Base-by-base conservation (phyloP, 2,888 invertebrate species). In the Leptinotarsa rubiginosa region DNA sequence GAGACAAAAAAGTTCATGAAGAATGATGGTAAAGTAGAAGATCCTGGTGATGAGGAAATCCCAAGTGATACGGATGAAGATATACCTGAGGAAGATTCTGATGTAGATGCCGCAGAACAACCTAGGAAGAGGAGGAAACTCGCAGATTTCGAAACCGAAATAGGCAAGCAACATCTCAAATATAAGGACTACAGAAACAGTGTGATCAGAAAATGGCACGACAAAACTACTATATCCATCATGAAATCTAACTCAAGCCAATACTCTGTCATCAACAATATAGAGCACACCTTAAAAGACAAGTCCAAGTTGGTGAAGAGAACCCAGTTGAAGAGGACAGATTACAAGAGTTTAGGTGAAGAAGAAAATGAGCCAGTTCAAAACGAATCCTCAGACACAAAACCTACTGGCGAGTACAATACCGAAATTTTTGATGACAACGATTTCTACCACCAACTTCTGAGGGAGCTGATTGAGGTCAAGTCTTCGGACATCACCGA, bases 361-460 rank as follows among this genome's bases (percentile, higher is more conserved):
- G 91, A 92, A 49, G 49, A 47, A 10, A 49, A 64, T 12, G 65
- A 72, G 68, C 54, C 83, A 81, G 85, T 75, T 50, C 70, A 75
- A 22, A 73, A 74, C 65, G 69, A 68, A 47, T 80, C 72, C 79
- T 79, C 64, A 69, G 77, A 79, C n/a, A 59, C 69, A 52, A 54
- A 69, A 50, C 7, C 49, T 52, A 65, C 69, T 41, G 91, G 91
- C 80, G 92, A 93, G 81, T 92, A 92, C 78, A 93, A 95, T 83
- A 84, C 90, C 0, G 95, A 98, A 88, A 95, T 98, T 83, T 99
- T 96, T 88, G 98, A 99, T 87, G 99, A 99, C 85, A 95, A 95
- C 83, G 99, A 99, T 86, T 99, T 99, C 87, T 99, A 99, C 87
- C 97, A 98, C 87, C 96, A 97, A 83, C 89, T 98, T 71, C 88